Evolutionary conservation across 2,797 vertebrate species (phyloP).

Genomic region (Luscinia megarhynchos): DNA sequence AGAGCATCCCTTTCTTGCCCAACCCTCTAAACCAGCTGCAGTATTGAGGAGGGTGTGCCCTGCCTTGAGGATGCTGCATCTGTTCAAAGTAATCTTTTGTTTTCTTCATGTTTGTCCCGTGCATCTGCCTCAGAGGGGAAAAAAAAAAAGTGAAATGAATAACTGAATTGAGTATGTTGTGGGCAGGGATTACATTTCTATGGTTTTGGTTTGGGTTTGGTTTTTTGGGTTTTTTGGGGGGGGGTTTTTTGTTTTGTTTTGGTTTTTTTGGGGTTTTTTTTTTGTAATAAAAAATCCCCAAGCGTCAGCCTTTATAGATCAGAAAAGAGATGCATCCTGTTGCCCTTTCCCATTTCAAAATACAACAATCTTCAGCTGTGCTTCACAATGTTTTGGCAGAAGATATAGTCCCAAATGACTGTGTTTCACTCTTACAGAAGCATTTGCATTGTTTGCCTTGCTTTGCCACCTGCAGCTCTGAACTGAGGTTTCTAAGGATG

Average conservation of each 20-base stretch:
- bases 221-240: too few species aligned
- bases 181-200: not conserved
- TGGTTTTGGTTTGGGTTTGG: too few species aligned
- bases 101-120: not conserved
- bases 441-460: not conserved
- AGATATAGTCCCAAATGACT: not conserved
- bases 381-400: not conserved
- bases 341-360: not conserved
- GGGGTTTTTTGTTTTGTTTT: too few species aligned
- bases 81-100: not conserved
- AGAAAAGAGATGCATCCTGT: not conserved
- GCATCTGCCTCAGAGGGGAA: not conserved
- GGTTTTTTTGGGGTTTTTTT: too few species aligned
- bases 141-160: not conserved
- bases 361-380: not conserved
- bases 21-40: not conserved
- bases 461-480: not conserved
- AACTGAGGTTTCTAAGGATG: not conserved
- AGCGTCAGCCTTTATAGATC: not conserved
- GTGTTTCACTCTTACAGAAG: not conserved
- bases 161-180: not conserved
- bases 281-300: not conserved
- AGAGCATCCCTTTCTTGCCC: not conserved
- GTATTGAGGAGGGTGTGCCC: not conserved
- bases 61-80: not conserved